Base-by-base conservation (phyloP, 1,140 invertebrate genomes). In the Drosophila arizonae region DNA sequence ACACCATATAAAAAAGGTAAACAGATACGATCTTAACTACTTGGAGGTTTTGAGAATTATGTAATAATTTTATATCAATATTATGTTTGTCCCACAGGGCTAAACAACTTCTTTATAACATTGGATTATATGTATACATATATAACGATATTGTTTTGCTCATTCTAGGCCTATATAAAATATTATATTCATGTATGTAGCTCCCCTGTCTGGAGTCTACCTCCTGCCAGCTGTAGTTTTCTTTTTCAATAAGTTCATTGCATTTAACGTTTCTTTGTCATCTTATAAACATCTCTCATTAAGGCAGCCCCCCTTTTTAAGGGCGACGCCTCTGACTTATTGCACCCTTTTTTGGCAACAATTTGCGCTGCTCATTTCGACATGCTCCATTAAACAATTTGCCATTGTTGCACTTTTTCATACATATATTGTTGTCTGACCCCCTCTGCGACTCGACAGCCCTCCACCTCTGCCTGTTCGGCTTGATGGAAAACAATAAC, bases 321-420 rank as follows among this genome's bases (percentile, higher is more conserved):
- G 11, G 30, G 3, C 72, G 46, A 58, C 52, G 55, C 70, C 77
- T 17, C 51, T 86, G 73, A 0, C 21, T 69, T 26, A 62, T 76
- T 39, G 63, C 78, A 79, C 67, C 76, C 76, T 81, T 73, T 82
- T 52, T 51, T 26, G 66, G 67, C 60, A 80, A 72, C 72, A 78
- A 72, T 76, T 69, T 56, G 76, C 57, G 50, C 65, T 69, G 62
- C 63, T 79, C 72, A 77, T 77, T 88, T 75, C 68, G 79, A 80
- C 79, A 88, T 75, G 84, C 85, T 84, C 85, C 85, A 88, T 88
- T 88, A 88, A 88, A 80, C 69, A 78, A 88, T 88, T 79, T 77
- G 77, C 77, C 80, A 88, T 88, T 88, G 79, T 84, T 82, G 84
- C 76, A 85, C 55, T 75, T 81, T 70, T 70, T 43, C 81, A 39